phyloP scores from a whole-genome alignment of 2,113 vertebrate genomes.

The Trogon melanurus region DNA sequence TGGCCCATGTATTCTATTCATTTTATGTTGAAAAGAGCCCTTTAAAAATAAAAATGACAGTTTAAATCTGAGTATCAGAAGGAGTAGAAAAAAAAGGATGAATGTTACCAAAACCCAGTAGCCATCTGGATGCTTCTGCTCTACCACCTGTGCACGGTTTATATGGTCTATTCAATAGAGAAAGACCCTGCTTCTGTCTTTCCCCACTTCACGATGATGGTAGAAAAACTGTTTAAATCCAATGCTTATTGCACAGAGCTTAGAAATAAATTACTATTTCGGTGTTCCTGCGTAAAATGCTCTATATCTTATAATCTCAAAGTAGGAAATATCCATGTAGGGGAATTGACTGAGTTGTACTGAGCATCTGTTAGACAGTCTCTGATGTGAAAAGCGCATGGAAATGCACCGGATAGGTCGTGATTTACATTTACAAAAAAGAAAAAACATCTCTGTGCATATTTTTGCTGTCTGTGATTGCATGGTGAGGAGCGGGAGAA shows the following conservation, averaged over 20 bases:
- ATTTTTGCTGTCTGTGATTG: not conserved
- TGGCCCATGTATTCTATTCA: not conserved
- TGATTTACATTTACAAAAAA: not conserved
- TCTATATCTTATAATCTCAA: not conserved
- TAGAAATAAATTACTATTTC: not conserved
- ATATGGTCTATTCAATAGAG: not conserved
- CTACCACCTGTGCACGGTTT: not conserved
- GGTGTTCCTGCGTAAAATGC: not conserved
- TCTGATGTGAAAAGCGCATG: not conserved
- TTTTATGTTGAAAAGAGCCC: not conserved
- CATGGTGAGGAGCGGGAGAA: not conserved
- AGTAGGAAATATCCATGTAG: not conserved
- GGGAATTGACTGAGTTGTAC: not conserved
- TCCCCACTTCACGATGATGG: not conserved
- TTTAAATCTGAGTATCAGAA: not conserved
- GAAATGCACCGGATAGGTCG: not conserved
- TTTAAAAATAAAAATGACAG: not conserved
- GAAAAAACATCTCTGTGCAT: not conserved
- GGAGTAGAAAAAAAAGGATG: not conserved
- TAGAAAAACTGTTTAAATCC: not conserved
- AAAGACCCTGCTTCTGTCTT: not conserved
- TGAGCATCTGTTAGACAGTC: not conserved
- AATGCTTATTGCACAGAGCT: not conserved
- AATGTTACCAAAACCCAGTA: not conserved
- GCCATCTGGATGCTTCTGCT: constrained; percentile 18